Evolutionary conservation across 2,888 invertebrate species (phyloP).

Genomic region (Cristatella mucedo): DNA sequence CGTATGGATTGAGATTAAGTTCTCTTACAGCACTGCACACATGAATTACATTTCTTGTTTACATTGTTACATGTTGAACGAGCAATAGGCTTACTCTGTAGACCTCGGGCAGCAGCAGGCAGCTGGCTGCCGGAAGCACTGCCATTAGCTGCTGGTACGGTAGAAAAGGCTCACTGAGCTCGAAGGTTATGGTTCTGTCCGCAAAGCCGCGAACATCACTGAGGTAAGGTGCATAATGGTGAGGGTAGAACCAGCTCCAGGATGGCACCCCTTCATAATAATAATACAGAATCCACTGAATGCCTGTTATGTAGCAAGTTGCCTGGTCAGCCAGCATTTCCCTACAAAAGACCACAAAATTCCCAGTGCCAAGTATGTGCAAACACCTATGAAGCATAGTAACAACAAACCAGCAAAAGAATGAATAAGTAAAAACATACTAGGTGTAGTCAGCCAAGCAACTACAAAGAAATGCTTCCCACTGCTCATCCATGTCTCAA

Average conservation of each 20-base stretch:
- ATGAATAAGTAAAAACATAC: not conserved
- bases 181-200: constrained; percentile 59
- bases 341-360: constrained; percentile 40
- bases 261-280: constrained; percentile 90
- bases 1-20: too few relatives aligned
- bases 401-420: too few relatives aligned
- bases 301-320: constrained; percentile 70
- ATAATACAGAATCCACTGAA: constrained; percentile 91
- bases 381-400: too few relatives aligned
- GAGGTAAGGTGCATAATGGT: constrained; percentile 89
- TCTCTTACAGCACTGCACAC: too few relatives aligned
- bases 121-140: constrained; percentile 92
- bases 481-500: too few relatives aligned
- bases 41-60: too few relatives aligned
- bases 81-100: too few relatives aligned
- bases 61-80: too few relatives aligned
- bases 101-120: constrained; percentile 73
- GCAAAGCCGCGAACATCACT: constrained; percentile 72
- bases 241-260: constrained; percentile 92
- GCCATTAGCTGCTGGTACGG: constrained; percentile 96
- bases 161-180: constrained; percentile 67
- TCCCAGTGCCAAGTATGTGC: not conserved
- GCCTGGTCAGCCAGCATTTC: constrained; percentile 65
- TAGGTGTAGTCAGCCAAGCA: not conserved
- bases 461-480: not conserved